These are phyloP conservation scores for Pterostichus niger DNA, from an alignment of 2,888 invertebrate genomes.

Conservation along the genomic window DNA sequence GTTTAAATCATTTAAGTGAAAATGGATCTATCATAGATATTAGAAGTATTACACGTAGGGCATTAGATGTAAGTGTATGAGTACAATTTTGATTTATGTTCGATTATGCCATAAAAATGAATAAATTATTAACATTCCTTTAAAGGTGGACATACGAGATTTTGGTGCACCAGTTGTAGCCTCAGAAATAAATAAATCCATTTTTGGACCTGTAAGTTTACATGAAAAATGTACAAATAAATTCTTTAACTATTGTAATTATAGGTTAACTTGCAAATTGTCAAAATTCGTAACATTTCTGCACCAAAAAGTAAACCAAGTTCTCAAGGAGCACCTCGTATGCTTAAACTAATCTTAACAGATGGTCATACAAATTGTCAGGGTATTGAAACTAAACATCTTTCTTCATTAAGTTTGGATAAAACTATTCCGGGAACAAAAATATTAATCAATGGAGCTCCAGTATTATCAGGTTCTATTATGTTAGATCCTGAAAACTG, in stretches of 20 bases:
- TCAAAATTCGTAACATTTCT: constrained; percentile 92
- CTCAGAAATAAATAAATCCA: constrained; percentile 83
- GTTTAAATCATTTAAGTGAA: constrained; percentile 83
- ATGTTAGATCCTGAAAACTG: constrained; percentile 85
- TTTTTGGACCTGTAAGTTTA: constrained; percentile 77
- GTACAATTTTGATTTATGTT: constrained; percentile 25
- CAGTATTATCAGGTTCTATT: constrained; percentile 82
- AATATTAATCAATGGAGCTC: constrained; percentile 83
- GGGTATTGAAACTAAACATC: constrained; percentile 87
- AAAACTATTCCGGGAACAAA: constrained; percentile 96
- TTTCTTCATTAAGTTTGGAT: constrained; percentile 83
- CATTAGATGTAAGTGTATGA: constrained; percentile 84
- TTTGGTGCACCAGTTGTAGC: constrained; percentile 88
- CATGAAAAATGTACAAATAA: constrained; percentile 75
- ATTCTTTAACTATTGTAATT: constrained; percentile 56
- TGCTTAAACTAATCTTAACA: constrained; percentile 90
- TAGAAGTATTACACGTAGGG: constrained; percentile 82
- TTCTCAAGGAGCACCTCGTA: constrained; percentile 88
- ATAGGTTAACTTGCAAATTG: constrained; percentile 90
- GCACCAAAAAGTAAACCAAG: constrained; percentile 95
- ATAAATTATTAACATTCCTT: constrained; percentile 69
- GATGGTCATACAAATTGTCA: constrained; percentile 90
- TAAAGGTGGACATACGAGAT: constrained; percentile 88
- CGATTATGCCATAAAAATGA: constrained; percentile 22
- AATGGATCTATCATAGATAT: constrained; percentile 83